Evolutionary conservation across 2,113 vertebrate species (phyloP).

Genomic region (Pachyramphus minor): DNA sequence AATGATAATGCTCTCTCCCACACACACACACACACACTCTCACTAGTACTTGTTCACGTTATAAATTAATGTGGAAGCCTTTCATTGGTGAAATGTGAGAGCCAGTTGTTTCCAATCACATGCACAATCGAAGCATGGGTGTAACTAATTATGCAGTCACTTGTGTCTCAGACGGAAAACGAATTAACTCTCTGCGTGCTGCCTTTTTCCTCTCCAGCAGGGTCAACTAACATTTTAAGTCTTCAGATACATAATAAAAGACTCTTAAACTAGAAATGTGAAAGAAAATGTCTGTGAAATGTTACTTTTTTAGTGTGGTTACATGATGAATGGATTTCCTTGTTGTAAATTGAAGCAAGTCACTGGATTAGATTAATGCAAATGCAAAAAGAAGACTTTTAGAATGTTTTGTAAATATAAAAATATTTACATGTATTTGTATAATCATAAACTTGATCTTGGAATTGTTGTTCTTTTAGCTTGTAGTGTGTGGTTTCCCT

Average conservation of each 20-base stretch:
- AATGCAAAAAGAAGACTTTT: not conserved
- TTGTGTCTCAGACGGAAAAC: not conserved
- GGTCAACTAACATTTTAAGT: not conserved
- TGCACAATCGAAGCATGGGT: not conserved
- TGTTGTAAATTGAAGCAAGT: not conserved
- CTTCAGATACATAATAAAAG: not conserved
- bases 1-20: not conserved
- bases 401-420: not conserved
- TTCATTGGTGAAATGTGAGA: conserved; percentile 43
- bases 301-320: not conserved
- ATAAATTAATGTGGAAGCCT: conserved; percentile 47
- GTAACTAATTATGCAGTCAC: conserved; percentile 32
- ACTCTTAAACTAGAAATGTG: not conserved
- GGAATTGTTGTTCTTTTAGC: not conserved
- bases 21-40: not conserved
- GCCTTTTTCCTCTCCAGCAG: not conserved
- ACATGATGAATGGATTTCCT: not conserved
- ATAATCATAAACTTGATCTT: not conserved
- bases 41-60: not conserved
- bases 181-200: not conserved
- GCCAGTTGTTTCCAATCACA: conserved; percentile 27
- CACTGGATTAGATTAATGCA: not conserved
- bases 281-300: not conserved
- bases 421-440: not conserved
- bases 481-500: conserved; percentile 20